These are phyloP conservation scores for Cochlearius cochlearius DNA, from an alignment of 2,113 vertebrate species.

Conservation along the genomic window DNA sequence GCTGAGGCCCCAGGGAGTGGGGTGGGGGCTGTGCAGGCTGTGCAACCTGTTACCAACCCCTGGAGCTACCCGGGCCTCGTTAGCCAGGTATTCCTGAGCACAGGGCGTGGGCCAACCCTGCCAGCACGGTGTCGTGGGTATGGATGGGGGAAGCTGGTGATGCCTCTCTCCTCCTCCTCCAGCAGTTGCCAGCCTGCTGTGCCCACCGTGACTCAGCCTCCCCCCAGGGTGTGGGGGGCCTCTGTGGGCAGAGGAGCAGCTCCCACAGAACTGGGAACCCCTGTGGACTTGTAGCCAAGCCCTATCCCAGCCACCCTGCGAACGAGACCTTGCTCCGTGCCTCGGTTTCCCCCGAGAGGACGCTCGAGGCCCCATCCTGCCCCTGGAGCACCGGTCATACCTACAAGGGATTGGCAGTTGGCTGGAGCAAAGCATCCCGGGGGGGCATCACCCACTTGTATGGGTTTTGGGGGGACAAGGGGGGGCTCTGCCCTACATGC, in stretches of 20 bases:
- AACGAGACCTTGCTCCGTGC: accelerated
- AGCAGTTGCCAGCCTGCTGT: background rate
- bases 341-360: background rate
- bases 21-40: background rate
- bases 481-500: background rate
- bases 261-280: background rate
- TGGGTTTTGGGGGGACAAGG: background rate
- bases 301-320: background rate
- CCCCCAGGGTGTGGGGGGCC: accelerated
- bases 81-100: background rate
- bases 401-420: background rate
- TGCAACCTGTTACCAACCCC: conserved; percentile 41
- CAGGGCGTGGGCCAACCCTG: background rate
- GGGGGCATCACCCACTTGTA: background rate
- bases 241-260: background rate
- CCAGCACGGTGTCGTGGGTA: background rate
- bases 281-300: background rate
- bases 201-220: background rate
- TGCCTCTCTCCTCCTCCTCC: background rate
- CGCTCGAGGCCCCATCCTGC: background rate
- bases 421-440: background rate
- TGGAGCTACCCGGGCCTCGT: background rate
- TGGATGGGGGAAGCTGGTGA: background rate
- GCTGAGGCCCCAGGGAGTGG: background rate
- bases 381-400: background rate